A percentile compares a stretch with the other conserved stretches of the same genome.
Conservation (phyloP, 2,888 invertebrate species). For the Thumatha senex region DNA sequence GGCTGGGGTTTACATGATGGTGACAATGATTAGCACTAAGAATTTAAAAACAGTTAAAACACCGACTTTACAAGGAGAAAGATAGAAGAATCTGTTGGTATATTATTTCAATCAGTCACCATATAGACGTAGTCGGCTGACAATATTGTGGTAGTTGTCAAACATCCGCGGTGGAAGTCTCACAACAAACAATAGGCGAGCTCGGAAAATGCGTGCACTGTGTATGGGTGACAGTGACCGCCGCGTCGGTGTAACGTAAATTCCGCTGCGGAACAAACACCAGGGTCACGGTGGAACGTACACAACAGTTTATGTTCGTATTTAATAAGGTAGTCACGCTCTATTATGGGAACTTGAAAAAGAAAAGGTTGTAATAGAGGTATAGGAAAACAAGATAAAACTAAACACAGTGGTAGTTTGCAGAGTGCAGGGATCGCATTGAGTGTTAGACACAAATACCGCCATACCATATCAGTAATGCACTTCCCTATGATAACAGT, state of each 20-base stretch:
- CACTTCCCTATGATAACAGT: too few species aligned
- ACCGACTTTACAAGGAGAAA: background rate
- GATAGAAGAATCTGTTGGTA: background rate
- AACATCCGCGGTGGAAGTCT: slow-evolving; percentile 23
- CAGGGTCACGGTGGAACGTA: background rate
- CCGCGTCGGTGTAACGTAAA: background rate
- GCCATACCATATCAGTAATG: too few species aligned
- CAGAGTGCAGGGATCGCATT: too few species aligned
- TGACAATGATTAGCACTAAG: too few species aligned
- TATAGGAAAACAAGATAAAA: too few species aligned
- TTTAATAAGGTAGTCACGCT: background rate
- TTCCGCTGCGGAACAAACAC: slow-evolving; percentile 4
- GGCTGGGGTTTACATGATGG: too few species aligned
- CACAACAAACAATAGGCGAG: background rate
- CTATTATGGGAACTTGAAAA: background rate
- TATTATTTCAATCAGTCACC: background rate
- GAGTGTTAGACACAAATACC: too few species aligned
- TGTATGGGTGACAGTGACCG: slow-evolving; percentile 4
- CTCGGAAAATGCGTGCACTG: slow-evolving; percentile 6
- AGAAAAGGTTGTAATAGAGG: too few species aligned
- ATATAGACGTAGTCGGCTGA: background rate
- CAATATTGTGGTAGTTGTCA: slow-evolving; percentile 9
- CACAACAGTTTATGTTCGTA: background rate
- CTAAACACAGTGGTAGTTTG: too few species aligned
- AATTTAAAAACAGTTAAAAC: too few species aligned